Percentiles rank a stretch among this genome's conserved stretches.
phyloP scores from a whole-genome alignment of 2,888 invertebrate genomes.

The Fabriciana adippe region DNA sequence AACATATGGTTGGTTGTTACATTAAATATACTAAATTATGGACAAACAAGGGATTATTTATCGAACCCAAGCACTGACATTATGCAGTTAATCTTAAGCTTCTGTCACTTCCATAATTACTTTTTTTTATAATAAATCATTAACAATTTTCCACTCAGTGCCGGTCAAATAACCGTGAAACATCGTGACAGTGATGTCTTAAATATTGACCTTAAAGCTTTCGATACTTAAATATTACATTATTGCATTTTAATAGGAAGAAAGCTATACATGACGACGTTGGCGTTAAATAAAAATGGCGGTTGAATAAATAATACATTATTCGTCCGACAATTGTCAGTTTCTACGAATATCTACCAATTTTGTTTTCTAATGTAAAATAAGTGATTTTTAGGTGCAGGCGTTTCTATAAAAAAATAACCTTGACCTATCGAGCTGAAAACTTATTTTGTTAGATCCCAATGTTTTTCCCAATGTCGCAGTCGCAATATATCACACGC shows the following conservation, averaged over 20 bases:
- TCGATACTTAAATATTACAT: background rate
- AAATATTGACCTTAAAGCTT: constrained; percentile 7
- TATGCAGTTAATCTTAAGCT: constrained; percentile 21
- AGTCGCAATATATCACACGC: too few species aligned
- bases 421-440: too few species aligned
- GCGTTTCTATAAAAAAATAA: too few species aligned
- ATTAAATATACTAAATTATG: constrained; percentile 21
- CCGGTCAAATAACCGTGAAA: constrained; percentile 21
- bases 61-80: constrained; percentile 19
- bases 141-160: constrained; percentile 29
- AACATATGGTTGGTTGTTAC: too few species aligned
- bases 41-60: constrained; percentile 29
- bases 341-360: too few species aligned
- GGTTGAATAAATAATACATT: too few species aligned
- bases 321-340: too few species aligned
- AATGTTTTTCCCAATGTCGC: too few species aligned
- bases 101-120: constrained; percentile 24
- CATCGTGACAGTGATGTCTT: constrained; percentile 25
- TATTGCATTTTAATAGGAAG: background rate
- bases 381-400: too few species aligned
- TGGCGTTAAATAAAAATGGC: background rate
- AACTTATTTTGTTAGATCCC: too few species aligned
- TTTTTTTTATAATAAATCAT: constrained; percentile 26
- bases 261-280: background rate
- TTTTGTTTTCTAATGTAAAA: too few species aligned